A percentile compares a stretch with the other conserved stretches of the same genome.
Conservation (phyloP, 2,888 invertebrate genomes). For the Diaphora mendica region DNA sequence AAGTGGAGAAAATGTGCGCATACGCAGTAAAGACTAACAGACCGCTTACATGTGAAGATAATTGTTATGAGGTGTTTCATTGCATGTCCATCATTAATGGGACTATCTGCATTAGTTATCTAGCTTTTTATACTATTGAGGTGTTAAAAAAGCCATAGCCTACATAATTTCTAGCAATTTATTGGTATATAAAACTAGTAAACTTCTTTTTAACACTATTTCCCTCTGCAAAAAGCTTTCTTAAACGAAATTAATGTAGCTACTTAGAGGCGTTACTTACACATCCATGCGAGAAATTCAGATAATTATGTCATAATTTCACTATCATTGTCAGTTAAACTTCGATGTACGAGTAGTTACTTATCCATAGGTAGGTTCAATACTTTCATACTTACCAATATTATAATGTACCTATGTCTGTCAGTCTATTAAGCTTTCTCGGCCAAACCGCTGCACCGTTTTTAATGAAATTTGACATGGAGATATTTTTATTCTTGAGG, state of each 20-base stretch:
- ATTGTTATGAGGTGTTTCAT: not conserved
- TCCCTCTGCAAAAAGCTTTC: not conserved
- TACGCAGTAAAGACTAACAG: not conserved
- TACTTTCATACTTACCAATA: too few species aligned
- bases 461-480: too few species aligned
- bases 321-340: too few species aligned
- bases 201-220: not conserved
- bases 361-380: too few species aligned
- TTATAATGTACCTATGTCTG: too few species aligned
- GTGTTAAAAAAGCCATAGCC: not conserved
- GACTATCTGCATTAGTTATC: not conserved
- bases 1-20: not conserved
- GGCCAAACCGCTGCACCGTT: too few species aligned
- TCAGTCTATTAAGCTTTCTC: too few species aligned
- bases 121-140: not conserved
- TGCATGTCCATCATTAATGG: not conserved
- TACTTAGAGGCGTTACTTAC: not conserved
- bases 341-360: too few species aligned
- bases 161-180: not conserved
- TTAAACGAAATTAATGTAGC: not conserved
- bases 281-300: not conserved
- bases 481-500: too few species aligned
- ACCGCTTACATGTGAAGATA: not conserved
- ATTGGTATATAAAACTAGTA: not conserved
- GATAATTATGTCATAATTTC: too few species aligned